Evolutionary conservation across 2,113 vertebrate genomes (phyloP), one percentile per base, ranked within the genome.

Genomic region (Anthoscopus minutus): DNA sequence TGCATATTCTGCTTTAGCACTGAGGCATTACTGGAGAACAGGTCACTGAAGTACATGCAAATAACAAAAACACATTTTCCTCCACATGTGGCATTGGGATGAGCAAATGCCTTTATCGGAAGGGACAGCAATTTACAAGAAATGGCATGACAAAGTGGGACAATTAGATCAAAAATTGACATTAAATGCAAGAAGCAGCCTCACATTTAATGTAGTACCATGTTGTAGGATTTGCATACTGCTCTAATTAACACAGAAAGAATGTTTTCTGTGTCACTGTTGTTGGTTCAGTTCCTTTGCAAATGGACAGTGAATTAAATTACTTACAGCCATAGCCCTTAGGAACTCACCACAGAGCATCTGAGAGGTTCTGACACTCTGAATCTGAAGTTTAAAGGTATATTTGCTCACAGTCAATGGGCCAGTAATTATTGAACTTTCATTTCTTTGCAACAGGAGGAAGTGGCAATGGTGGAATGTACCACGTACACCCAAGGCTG

Each of bases 161-260:
- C 79, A 72, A 69, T 87, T 48, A 94, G 50, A 89, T 51, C 5
- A 37, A 51, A 72, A 88, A 40, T 37, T n/a, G 50, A 51, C 83
- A 72, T 83, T 57, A 92, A 88, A 81, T 40, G 77, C 69, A 79
- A 48, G 56, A 54, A 88, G 80, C 95, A 64, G 88, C 69, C 82
- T 86, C 5, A 2, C 73, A 35, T 86, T 88, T 92, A 92, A 72
- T 2, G 1, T 25, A n/a, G 50, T 12, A 57, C 42, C 44, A 37
- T 16, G 72, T 60, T 62, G 61, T 0, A 83, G 37, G 38, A 87
- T 80, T 79, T 94, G 84, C 84, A 88, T 45, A 44, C 33, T 89
- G 78, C 73, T 65, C 66, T 47, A 80, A 91, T 76, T 65, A 87
- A 77, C 50, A 57, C 44, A 62, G 83, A 86, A 67, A 86, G 6